phyloP scores from a whole-genome alignment of 2,113 vertebrate genomes.

The Spermophilus dauricus region DNA sequence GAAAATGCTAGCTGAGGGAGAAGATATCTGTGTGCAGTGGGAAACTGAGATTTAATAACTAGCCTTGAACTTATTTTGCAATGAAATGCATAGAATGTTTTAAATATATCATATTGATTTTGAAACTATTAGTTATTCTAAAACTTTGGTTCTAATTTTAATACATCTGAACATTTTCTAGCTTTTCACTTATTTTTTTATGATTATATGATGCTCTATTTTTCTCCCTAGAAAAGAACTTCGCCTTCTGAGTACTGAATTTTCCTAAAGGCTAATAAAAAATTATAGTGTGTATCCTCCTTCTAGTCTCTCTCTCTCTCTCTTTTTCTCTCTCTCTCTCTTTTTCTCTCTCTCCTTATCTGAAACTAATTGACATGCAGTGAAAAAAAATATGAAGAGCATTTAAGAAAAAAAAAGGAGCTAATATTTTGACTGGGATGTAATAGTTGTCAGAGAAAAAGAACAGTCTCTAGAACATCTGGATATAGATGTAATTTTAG shows the following conservation, averaged over 20 bases:
- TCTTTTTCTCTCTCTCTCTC: background rate
- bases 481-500: background rate
- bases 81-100: conserved; percentile 12
- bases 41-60: background rate
- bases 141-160: conserved; percentile 35
- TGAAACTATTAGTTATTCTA: conserved; percentile 44
- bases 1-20: background rate
- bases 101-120: background rate
- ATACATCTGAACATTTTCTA: conserved; percentile 25
- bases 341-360: background rate
- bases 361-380: conserved; percentile 34
- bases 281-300: background rate
- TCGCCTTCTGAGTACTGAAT: background rate
- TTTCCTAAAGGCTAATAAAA: background rate
- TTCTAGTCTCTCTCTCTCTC: background rate
- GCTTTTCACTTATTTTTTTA: conserved; percentile 7
- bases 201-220: background rate
- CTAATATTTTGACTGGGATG: conserved; percentile 44
- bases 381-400: background rate
- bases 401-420: background rate
- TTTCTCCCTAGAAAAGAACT: background rate
- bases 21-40: background rate
- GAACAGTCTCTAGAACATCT: background rate
- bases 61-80: conserved; percentile 32
- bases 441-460: background rate